A percentile compares a stretch with the other conserved stretches of the same genome.
Evolutionary conservation across 1,140 invertebrate species (phyloP).

Genomic region (Penaeus indicus): DNA sequence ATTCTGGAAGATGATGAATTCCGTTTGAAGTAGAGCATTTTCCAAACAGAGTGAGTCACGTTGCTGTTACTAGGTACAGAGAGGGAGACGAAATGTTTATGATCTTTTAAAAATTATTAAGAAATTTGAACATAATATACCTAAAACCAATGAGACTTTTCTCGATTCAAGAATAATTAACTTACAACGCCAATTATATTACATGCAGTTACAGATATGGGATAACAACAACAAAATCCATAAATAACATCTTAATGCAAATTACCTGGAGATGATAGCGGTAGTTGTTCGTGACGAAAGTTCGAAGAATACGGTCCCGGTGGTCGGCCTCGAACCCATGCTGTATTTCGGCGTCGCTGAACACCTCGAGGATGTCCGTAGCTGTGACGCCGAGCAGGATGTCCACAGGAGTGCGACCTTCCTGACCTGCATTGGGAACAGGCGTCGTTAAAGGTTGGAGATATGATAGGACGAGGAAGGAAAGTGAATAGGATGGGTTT

Average conservation of each 20-base stretch:
- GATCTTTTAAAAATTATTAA: no score
- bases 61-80: no score
- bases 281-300: conserved; percentile 93
- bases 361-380: conserved; percentile 73
- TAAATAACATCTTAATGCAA: background rate
- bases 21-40: no score
- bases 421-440: conserved; percentile 39
- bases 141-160: no score
- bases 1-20: no score
- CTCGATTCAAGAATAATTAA: no score
- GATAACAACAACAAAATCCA: background rate
- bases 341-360: conserved; percentile 76
- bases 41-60: no score
- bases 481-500: no score
- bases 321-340: conserved; percentile 93
- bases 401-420: conserved; percentile 77
- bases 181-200: no score
- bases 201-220: background rate
- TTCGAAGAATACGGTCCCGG: conserved; percentile 91
- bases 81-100: no score
- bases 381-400: conserved; percentile 75
- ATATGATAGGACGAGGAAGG: no score
- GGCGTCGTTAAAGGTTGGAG: conserved; percentile 70
- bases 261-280: conserved; percentile 85
- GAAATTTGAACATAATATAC: no score